Percentiles rank a stretch among this genome's conserved stretches.
These are phyloP conservation scores for Marmota flaviventris DNA, from an alignment of 2,113 vertebrate species.

Conservation along the genomic window DNA sequence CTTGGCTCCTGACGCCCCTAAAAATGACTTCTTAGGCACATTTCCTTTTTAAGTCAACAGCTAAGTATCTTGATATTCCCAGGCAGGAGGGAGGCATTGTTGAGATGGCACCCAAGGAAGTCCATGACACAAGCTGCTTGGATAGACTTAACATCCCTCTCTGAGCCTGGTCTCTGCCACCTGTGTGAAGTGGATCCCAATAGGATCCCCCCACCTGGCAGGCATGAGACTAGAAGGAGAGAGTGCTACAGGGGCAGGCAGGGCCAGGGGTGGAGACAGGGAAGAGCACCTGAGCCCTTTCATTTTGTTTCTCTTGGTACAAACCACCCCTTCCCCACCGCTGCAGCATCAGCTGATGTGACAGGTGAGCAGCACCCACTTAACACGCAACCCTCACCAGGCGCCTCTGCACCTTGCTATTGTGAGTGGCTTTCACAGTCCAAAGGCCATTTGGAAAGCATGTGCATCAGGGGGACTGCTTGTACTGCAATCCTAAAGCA, in stretches of 20 bases:
- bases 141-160: background rate
- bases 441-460: too few relatives aligned
- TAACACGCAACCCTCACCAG: fast-evolving
- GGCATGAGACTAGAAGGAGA: too few relatives aligned
- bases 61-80: background rate
- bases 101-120: background rate
- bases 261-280: too few relatives aligned
- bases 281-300: too few relatives aligned
- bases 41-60: background rate
- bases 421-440: background rate
- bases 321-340: fast-evolving
- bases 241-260: too few relatives aligned
- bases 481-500: fast-evolving
- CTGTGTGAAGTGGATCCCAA: too few relatives aligned
- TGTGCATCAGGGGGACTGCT: too few relatives aligned
- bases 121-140: fast-evolving
- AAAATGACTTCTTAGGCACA: background rate
- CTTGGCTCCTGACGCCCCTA: background rate
- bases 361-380: background rate
- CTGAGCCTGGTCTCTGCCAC: too few relatives aligned
- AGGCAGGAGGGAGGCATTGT: background rate
- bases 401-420: fast-evolving
- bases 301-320: too few relatives aligned
- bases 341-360: background rate
- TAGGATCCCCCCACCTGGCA: too few relatives aligned